Conservation (phyloP, 2,113 vertebrate genomes). For the Eulacestoma nigropectus region DNA sequence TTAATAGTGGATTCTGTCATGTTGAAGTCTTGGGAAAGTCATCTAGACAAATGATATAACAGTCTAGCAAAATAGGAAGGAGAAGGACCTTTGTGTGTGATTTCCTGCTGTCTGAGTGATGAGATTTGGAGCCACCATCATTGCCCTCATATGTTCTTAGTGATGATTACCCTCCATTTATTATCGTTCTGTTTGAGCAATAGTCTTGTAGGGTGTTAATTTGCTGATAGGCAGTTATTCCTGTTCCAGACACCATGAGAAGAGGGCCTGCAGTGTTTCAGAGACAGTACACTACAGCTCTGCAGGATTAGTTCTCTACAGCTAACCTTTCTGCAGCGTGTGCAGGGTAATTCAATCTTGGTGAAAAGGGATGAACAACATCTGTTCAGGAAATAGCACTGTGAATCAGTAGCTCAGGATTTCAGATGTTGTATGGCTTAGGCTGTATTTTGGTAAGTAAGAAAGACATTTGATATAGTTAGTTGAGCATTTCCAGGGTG, state of each 20-base stretch:
- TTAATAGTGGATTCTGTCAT: neutral
- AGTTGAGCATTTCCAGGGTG: conserved; percentile 33
- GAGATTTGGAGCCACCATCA: neutral
- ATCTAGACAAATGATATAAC: neutral
- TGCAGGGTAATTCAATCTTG: conserved; percentile 27
- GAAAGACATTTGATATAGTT: conserved; percentile 12
- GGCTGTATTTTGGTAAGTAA: conserved; percentile 13
- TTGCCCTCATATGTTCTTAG: neutral
- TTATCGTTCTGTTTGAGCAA: neutral
- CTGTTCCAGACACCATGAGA: neutral
- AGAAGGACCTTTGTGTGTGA: neutral
- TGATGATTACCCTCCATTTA: neutral
- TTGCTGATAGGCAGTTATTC: neutral
- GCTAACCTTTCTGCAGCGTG: conserved; percentile 53
- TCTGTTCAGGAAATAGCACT: conserved; percentile 42
- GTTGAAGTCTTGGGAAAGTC: neutral
- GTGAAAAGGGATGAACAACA: conserved; percentile 34
- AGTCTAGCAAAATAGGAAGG: neutral
- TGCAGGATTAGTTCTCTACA: neutral
- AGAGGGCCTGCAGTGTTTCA: neutral
- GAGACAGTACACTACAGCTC: neutral
- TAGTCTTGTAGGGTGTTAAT: neutral
- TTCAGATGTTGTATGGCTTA: conserved; percentile 28
- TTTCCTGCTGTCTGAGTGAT: neutral
- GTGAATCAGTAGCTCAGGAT: conserved; percentile 42